These are phyloP conservation scores for Dryoscopus gambensis DNA, from an alignment of 2,113 vertebrate genomes.

Conservation along the genomic window DNA sequence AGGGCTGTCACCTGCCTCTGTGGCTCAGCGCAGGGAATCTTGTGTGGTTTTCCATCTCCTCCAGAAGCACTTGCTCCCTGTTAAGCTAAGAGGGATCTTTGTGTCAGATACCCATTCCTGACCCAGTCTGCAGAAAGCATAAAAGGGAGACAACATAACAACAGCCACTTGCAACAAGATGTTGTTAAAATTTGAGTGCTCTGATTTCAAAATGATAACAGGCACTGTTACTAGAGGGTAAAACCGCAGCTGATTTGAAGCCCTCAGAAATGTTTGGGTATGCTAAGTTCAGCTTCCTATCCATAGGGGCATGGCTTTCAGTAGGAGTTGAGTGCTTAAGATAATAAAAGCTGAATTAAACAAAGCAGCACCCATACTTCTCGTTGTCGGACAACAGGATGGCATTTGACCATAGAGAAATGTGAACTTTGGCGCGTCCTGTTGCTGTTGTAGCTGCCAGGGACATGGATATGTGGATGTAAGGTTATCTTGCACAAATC, in stretches of 20 bases:
- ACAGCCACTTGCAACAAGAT: background rate
- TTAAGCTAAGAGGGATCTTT: background rate
- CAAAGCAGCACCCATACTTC: background rate
- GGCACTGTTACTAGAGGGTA: background rate
- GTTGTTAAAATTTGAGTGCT: background rate
- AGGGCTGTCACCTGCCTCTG: background rate
- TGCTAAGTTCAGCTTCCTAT: background rate
- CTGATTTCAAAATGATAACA: background rate
- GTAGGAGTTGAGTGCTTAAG: background rate
- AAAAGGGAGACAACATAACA: background rate
- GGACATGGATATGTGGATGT: fast-evolving
- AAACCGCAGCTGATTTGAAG: background rate
- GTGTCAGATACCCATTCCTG: background rate
- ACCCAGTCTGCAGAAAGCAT: background rate
- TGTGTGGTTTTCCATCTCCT: background rate
- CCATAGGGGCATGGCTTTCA: background rate
- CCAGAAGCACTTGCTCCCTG: fast-evolving
- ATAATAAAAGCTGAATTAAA: background rate
- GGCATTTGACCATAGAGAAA: background rate
- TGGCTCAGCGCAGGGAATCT: fast-evolving
- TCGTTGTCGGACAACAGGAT: background rate
- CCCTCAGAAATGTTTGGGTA: background rate
- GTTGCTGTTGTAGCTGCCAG: background rate
- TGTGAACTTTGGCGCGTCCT: background rate
- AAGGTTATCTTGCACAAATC: background rate